Evolutionary conservation across 2,797 vertebrate species (phyloP).

Genomic region (Poeciliopsis infans): DNA sequence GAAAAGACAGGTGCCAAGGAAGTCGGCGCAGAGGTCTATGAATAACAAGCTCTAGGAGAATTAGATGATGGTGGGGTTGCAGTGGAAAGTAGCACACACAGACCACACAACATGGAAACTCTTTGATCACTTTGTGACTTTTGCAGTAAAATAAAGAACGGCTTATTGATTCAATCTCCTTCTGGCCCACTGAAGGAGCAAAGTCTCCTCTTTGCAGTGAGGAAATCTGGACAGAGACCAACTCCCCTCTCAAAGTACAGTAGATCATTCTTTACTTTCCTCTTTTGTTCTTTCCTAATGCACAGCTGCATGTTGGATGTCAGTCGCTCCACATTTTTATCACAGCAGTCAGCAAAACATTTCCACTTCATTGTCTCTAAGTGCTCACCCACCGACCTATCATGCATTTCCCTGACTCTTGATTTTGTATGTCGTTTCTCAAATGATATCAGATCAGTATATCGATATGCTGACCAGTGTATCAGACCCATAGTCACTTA

Average conservation of each 20-base stretch:
- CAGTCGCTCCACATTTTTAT: conserved; percentile 66
- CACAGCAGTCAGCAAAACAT: conserved; percentile 65
- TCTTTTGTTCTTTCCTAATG: conserved; percentile 18
- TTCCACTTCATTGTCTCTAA: conserved; percentile 51
- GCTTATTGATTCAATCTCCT: conserved; percentile 12
- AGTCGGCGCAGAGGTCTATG: conserved; percentile 66
- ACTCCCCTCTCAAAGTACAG: conserved; percentile 32
- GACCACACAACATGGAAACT: conserved; percentile 16
- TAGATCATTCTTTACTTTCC: conserved; percentile 54
- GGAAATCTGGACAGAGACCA: conserved; percentile 30
- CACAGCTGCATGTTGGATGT: conserved; percentile 69
- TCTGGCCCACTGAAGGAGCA: neutral
- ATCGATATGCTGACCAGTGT: neutral
- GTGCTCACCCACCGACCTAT: neutral
- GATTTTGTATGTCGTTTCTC: neutral
- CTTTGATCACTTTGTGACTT: conserved; percentile 19
- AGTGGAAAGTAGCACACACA: conserved; percentile 13
- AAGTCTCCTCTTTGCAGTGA: conserved; percentile 1
- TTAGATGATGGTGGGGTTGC: conserved; percentile 41
- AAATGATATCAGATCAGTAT: neutral
- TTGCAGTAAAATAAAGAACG: conserved; percentile 17
- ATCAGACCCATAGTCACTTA: neutral
- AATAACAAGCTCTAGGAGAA: conserved; percentile 70
- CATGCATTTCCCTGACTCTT: neutral
- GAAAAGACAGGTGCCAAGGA: conserved; percentile 80